phyloP scores from a whole-genome alignment of 2,797 vertebrate species.

The Xyrichtys novacula region DNA sequence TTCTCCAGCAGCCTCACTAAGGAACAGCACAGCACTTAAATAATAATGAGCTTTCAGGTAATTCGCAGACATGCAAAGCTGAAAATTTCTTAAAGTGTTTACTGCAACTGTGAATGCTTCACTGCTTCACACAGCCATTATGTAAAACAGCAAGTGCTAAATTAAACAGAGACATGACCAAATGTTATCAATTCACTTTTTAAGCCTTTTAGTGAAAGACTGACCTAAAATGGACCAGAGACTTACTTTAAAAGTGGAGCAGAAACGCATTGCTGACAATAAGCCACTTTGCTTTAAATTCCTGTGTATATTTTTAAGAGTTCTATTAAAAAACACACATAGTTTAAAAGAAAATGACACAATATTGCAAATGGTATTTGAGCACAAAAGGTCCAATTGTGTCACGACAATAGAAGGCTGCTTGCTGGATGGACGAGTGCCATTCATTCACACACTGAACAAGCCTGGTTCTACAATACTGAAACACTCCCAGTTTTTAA shows the following conservation, averaged over 20 bases:
- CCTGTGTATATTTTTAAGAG: conserved; percentile 23
- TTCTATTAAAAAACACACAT: conserved; percentile 42
- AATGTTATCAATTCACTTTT: conserved; percentile 49
- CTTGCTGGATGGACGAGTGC: conserved; percentile 40
- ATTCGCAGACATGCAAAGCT: conserved; percentile 64
- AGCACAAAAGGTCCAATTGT: conserved; percentile 45
- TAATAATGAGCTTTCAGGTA: conserved; percentile 56
- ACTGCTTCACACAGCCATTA: conserved; percentile 52
- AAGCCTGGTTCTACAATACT: conserved; percentile 58
- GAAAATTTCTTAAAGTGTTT: conserved; percentile 53
- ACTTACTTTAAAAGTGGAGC: conserved; percentile 37
- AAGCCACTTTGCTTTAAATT: conserved; percentile 21
- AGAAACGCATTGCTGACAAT: conserved; percentile 16
- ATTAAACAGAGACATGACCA: conserved; percentile 53
- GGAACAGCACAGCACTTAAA: conserved; percentile 45
- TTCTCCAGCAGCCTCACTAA: conserved; percentile 42
- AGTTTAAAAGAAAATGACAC: conserved; percentile 45
- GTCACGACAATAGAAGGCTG: conserved; percentile 32
- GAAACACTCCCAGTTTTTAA: conserved; percentile 47
- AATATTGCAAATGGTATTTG: conserved; percentile 42
- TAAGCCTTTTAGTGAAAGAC: conserved; percentile 38
- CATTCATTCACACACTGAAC: conserved; percentile 58
- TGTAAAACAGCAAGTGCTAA: conserved; percentile 60
- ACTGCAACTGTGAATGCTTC: conserved; percentile 40
- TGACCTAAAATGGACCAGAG: conserved; percentile 49